Evolutionary conservation across 2,797 vertebrate species (phyloP), one percentile per base, ranked within the genome.

Genomic region (Mormyrus proboscirostris): DNA sequence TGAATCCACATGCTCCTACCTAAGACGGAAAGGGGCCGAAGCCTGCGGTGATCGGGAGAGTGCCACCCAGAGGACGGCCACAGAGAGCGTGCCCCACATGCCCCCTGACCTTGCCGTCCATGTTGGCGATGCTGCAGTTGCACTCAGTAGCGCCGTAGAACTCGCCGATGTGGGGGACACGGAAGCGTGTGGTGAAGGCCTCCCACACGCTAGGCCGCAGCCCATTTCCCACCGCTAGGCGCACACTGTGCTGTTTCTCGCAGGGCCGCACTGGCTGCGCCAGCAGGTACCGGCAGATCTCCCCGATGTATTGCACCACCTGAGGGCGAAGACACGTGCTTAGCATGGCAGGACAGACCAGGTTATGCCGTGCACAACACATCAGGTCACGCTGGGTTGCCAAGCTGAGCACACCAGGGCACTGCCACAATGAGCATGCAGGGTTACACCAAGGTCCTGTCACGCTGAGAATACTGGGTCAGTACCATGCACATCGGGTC

Each of bases 131-230:
- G 94, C 97, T 98, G 91, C 97, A 98, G 95, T 98, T 98, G 91
- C 97, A 98, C 90, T 98, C 97, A 0, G 97, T 98, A 89, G 97
- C 97, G 0, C 97, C 97, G 0, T 98, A 98, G 94, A 98, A 98
- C 93, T 98, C 97, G 0, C 97, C 97, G 0, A 98, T 93, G 90
- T 93, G 95, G 12, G 69, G 90, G 86, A 98, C 95, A 0, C 92
- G 89, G 84, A 98, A 98, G 89, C 97, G 96, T 25, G 91, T 90
- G 0, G 95, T 94, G 91, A 98, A 98, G 84, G 97, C 96, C 90
- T 97, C 95, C 97, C 97, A 98, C 25, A 98, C 96, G 10, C 94
- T 93, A 0, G 96, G 95, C 49, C 97, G 94, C 76, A 98, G 94
- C 1, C 97, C 97, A 0, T 98, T 98, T 19, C 97, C 97, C 14